A percentile compares a stretch with the other conserved stretches of the same genome.
Evolutionary conservation across 92 coral and sea anemone genomes (phyloP).

Genomic region (Heliopora coerulea): DNA sequence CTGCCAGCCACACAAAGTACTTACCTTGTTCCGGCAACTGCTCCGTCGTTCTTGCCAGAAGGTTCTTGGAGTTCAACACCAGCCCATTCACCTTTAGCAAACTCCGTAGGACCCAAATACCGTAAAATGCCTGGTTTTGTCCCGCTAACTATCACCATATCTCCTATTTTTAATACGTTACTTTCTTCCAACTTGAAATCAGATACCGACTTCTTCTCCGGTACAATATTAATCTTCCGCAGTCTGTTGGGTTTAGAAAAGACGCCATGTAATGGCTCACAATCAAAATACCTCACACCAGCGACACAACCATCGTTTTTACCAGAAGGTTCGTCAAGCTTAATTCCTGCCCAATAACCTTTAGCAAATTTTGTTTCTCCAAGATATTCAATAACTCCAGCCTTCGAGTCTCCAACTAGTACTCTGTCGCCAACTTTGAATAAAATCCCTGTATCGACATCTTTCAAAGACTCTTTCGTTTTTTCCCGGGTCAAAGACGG

Average conservation of each 20-base stretch:
- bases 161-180: slow-evolving; percentile 77
- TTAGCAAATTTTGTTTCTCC: slow-evolving; percentile 97
- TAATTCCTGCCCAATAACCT: slow-evolving; percentile 97
- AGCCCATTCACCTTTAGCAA: slow-evolving; percentile 98
- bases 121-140: slow-evolving; percentile 78
- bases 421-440: slow-evolving; percentile 95
- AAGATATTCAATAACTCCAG: slow-evolving; percentile 88
- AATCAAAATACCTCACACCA: slow-evolving; percentile 90
- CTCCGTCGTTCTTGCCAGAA: slow-evolving; percentile 95
- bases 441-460: slow-evolving; percentile 33
- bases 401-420: slow-evolving; percentile 79
- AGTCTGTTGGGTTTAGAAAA: slow-evolving; percentile 88
- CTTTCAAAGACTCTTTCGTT: slow-evolving; percentile 40
- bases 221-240: slow-evolving; percentile 75
- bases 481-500: slow-evolving; percentile 20
- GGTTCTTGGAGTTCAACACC: slow-evolving; percentile 95
- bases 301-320: slow-evolving; percentile 95
- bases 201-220: slow-evolving; percentile 36
- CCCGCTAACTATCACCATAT: slow-evolving; percentile 89
- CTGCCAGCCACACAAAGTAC: too few species aligned
- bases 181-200: slow-evolving; percentile 41
- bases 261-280: slow-evolving; percentile 80
- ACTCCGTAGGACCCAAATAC: slow-evolving; percentile 90
- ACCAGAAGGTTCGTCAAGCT: slow-evolving; percentile 81
- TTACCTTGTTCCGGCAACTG: slow-evolving; percentile 97